phyloP scores from a whole-genome alignment of 2,797 vertebrate species.

The Eidolon dupreanum region DNA sequence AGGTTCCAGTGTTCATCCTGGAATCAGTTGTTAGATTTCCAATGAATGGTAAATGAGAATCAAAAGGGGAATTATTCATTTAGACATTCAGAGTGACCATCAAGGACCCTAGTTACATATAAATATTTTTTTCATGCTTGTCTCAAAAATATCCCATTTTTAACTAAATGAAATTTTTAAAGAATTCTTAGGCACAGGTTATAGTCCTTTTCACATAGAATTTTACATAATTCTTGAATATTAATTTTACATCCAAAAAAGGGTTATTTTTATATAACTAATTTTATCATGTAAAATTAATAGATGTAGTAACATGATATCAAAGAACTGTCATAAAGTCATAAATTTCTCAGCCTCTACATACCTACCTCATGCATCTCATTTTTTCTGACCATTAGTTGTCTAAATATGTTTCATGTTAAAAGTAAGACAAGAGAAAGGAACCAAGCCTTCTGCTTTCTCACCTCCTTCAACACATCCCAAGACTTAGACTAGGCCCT shows the following conservation, averaged over 20 bases:
- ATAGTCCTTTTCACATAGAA: not conserved
- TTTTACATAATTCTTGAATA: not conserved
- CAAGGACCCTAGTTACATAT: not conserved
- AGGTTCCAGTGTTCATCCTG: not conserved
- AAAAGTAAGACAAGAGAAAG: not conserved
- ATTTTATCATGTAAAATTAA: not conserved
- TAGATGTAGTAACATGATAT: not conserved
- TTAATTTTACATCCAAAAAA: not conserved
- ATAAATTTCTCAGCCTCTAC: not conserved
- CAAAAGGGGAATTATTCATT: not conserved
- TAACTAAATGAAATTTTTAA: not conserved
- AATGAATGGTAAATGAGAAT: not conserved
- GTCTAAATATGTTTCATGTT: not conserved
- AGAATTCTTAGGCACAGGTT: not conserved
- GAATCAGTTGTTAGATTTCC: not conserved
- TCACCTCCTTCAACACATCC: not conserved
- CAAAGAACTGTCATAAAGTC: not conserved
- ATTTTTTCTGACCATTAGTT: not conserved
- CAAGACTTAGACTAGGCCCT: too few species aligned
- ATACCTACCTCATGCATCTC: not conserved
- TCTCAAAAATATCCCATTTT: conserved; percentile 1
- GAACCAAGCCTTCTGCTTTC: not conserved
- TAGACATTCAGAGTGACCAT: not conserved
- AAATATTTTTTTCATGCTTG: not conserved
- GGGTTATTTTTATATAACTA: not conserved